Evolutionary conservation across 23 tunicate species (phyloP).

Genomic region (Phallusia fumigata): DNA sequence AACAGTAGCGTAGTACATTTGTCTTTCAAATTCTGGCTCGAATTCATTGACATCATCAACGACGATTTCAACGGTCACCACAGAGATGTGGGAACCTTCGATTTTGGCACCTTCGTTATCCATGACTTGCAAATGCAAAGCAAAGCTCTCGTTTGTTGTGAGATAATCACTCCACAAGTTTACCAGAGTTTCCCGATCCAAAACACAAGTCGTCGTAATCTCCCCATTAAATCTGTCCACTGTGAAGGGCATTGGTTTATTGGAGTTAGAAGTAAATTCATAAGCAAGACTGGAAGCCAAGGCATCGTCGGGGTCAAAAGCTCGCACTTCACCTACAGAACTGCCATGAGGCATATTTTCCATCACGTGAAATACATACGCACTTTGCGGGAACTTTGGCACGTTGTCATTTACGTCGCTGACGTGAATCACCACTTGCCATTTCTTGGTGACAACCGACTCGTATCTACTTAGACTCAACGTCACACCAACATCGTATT

Average conservation of each 20-base stretch:
- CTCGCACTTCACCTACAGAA: constrained; percentile 41
- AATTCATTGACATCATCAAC: constrained; percentile 28
- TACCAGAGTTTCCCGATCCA: constrained; percentile 27
- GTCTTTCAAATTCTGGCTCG: constrained; percentile 31
- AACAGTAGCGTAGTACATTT: constrained; percentile 10
- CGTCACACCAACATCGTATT: neutral
- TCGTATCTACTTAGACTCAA: neutral
- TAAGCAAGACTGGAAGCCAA: constrained; percentile 34
- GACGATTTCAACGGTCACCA: constrained; percentile 6
- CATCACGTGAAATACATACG: neutral
- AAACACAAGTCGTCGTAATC: constrained; percentile 26
- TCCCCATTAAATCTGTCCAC: constrained; percentile 42
- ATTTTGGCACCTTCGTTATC: constrained; percentile 46
- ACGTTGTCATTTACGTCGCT: constrained; percentile 44
- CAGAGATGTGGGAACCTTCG: neutral
- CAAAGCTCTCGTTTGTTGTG: constrained; percentile 2
- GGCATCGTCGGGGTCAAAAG: constrained; percentile 50
- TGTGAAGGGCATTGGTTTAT: constrained; percentile 34
- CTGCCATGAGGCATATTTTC: constrained; percentile 27
- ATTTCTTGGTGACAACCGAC: neutral
- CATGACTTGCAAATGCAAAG: constrained; percentile 12
- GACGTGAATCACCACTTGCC: neutral
- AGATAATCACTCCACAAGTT: constrained; percentile 12
- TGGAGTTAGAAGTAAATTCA: neutral
- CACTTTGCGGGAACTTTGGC: constrained; percentile 9